phyloP scores from a whole-genome alignment of 92 coral and sea anemone species.

The Palythoa grandiflora region DNA sequence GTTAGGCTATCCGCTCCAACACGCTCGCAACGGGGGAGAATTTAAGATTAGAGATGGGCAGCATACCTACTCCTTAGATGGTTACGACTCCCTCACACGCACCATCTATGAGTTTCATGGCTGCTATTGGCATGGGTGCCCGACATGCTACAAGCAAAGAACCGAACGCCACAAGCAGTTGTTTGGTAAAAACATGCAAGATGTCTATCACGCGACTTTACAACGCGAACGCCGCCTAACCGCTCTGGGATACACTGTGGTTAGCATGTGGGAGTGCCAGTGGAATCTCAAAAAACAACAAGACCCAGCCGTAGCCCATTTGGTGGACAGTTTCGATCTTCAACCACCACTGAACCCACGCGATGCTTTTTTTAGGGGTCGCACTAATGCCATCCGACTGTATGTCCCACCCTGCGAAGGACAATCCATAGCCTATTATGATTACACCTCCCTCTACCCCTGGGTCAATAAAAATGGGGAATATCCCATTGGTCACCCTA shows the following conservation, averaged over 20 bases:
- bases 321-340: not conserved
- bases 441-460: not conserved
- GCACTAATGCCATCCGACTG: not conserved
- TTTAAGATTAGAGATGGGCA: not conserved
- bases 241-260: conserved; percentile 10
- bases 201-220: not conserved
- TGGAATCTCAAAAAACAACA: not conserved
- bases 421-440: not conserved
- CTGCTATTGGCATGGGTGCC: conserved; percentile 22
- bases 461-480: not conserved
- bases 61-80: not conserved
- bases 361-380: not conserved
- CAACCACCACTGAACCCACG: not conserved
- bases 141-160: not conserved
- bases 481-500: not conserved
- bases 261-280: conserved; percentile 38
- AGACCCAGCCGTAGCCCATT: not conserved
- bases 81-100: not conserved
- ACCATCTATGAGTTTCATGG: conserved; percentile 26
- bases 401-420: not conserved
- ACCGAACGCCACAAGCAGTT: not conserved
- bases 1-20: not conserved
- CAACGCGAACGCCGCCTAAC: not conserved
- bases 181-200: not conserved
- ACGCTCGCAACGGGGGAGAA: not conserved